Evolutionary conservation across 2,888 invertebrate species (phyloP).

Genomic region (Acholoe squamosa): DNA sequence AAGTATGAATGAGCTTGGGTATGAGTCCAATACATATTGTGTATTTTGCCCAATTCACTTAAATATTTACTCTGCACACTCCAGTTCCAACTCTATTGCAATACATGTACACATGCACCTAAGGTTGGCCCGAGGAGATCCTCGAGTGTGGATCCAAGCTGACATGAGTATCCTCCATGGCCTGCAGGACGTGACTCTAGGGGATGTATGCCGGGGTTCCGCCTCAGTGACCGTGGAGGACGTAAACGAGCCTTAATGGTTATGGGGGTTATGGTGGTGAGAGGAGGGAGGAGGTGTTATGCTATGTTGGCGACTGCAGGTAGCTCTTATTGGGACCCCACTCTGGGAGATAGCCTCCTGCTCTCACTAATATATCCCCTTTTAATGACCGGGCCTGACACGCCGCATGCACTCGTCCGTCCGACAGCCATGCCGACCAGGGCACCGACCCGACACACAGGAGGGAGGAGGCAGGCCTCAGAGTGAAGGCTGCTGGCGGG

Average conservation of each 20-base stretch:
- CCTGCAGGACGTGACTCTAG: not conserved
- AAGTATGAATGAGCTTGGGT: too few relatives aligned
- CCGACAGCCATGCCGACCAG: not conserved
- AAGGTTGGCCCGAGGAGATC: not conserved
- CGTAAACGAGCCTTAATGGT: not conserved
- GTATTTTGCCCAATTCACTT: too few relatives aligned
- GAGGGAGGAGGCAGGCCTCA: not conserved
- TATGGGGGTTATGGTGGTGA: not conserved
- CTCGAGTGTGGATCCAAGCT: constrained; percentile 3
- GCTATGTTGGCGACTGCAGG: not conserved
- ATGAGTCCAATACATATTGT: too few relatives aligned
- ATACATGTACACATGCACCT: not conserved
- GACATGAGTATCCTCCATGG: not conserved
- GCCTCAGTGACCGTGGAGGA: not conserved
- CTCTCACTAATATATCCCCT: not conserved
- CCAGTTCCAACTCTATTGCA: too few relatives aligned
- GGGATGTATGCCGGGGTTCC: not conserved
- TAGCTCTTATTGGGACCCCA: not conserved
- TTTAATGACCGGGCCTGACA: not conserved
- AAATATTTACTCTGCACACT: too few relatives aligned
- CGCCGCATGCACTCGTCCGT: not conserved
- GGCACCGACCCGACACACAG: not conserved
- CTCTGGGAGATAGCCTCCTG: not conserved
- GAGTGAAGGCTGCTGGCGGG: not conserved
- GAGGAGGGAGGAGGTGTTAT: not conserved